phyloP scores from a whole-genome alignment of 2,113 vertebrate genomes.

The Oxyura jamaicensis region DNA sequence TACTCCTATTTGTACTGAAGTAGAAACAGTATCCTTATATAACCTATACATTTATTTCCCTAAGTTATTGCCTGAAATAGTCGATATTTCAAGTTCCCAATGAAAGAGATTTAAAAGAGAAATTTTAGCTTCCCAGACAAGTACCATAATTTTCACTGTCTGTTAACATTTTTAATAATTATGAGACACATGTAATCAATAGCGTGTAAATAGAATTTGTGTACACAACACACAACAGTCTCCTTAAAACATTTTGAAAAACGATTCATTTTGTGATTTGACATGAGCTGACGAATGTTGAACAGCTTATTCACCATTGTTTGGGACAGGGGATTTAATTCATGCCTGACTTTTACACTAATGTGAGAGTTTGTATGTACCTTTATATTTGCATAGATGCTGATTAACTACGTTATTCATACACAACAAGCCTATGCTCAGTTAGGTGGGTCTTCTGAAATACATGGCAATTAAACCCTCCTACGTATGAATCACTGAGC shows the following conservation, averaged over 20 bases:
- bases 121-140: not conserved
- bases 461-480: slow-evolving; percentile 22
- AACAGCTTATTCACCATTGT: not conserved
- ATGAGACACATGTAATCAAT: not conserved
- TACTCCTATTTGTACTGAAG: not conserved
- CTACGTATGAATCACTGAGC: slow-evolving; percentile 22
- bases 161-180: not conserved
- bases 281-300: not conserved
- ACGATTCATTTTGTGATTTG: not conserved
- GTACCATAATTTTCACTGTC: not conserved
- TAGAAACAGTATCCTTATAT: not conserved
- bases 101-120: not conserved
- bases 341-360: not conserved
- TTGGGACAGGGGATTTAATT: not conserved
- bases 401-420: not conserved
- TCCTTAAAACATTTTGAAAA: not conserved
- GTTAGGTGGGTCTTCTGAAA: slow-evolving; percentile 47
- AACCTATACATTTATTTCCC: not conserved
- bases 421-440: not conserved
- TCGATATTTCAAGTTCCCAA: not conserved
- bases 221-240: not conserved
- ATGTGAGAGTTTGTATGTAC: not conserved
- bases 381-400: not conserved
- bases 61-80: not conserved
- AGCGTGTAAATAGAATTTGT: not conserved